Percentiles rank a stretch among this genome's conserved stretches.
These are phyloP conservation scores for Alloplasta piceator DNA, from an alignment of 2,888 invertebrate species.

Conservation along the genomic window DNA sequence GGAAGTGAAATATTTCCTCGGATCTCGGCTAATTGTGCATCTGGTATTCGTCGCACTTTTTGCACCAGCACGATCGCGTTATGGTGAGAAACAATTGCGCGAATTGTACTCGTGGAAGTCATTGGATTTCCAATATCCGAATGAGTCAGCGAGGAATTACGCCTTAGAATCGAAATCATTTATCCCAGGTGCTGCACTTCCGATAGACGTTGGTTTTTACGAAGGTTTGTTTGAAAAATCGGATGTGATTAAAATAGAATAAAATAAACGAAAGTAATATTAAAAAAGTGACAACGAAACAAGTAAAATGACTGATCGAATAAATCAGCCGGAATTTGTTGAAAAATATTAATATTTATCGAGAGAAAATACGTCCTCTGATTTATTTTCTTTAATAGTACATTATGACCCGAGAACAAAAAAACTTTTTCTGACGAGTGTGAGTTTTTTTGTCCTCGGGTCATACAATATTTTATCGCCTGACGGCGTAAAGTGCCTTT, in stretches of 20 bases:
- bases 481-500: too few species aligned
- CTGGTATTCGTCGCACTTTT: slow-evolving; percentile 31
- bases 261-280: too few species aligned
- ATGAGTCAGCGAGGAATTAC: slow-evolving; percentile 81
- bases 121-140: slow-evolving; percentile 88
- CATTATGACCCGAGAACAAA: too few species aligned
- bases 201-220: slow-evolving; percentile 88
- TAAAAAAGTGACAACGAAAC: too few species aligned
- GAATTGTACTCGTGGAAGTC: slow-evolving; percentile 87
- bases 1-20: not conserved
- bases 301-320: too few species aligned
- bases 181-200: slow-evolving; percentile 86
- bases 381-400: too few species aligned
- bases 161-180: slow-evolving; percentile 85
- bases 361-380: too few species aligned
- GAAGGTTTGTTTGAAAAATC: slow-evolving; percentile 80
- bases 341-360: too few species aligned
- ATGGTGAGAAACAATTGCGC: slow-evolving; percentile 73
- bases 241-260: not conserved
- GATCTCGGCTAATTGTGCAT: slow-evolving; percentile 19
- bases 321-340: too few species aligned
- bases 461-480: too few species aligned
- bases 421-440: too few species aligned
- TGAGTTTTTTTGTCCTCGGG: too few species aligned
- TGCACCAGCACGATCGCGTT: not conserved